Evolutionary conservation across 2,797 vertebrate species (phyloP).

Genomic region (Neosalanx taihuensis): DNA sequence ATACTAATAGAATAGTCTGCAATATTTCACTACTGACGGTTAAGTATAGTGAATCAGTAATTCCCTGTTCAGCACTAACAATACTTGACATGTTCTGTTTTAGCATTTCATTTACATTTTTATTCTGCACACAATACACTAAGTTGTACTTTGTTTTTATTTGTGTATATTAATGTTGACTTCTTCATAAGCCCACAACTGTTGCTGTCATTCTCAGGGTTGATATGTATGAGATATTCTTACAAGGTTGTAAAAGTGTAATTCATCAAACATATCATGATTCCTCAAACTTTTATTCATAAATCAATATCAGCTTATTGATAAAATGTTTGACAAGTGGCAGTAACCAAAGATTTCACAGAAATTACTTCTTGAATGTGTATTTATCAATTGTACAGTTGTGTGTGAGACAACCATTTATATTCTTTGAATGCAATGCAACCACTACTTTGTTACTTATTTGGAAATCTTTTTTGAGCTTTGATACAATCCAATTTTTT

Average conservation of each 20-base stretch:
- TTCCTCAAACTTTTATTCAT: background rate
- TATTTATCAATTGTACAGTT: background rate
- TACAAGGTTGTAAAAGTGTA: conserved; percentile 16
- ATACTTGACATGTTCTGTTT: conserved; percentile 13
- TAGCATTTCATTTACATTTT: background rate
- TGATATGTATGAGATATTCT: conserved; percentile 20
- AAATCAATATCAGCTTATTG: background rate
- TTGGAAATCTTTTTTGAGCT: background rate
- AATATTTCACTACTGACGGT: background rate
- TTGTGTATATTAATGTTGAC: too few relatives aligned
- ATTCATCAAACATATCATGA: conserved; percentile 3
- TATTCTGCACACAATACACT: conserved; percentile 13
- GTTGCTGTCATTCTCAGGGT: conserved; percentile 42
- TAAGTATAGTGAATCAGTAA: background rate
- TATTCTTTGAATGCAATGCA: background rate
- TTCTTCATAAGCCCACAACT: too few relatives aligned
- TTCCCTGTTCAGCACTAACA: background rate
- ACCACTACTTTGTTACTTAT: background rate
- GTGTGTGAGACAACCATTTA: background rate
- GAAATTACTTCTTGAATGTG: background rate
- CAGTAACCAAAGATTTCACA: background rate
- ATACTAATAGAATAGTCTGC: conserved; percentile 41
- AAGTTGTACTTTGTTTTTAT: background rate
- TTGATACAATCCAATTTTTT: background rate
- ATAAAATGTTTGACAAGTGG: background rate